Conservation (phyloP, 2,888 invertebrate genomes). For the Aquatica leii region DNA sequence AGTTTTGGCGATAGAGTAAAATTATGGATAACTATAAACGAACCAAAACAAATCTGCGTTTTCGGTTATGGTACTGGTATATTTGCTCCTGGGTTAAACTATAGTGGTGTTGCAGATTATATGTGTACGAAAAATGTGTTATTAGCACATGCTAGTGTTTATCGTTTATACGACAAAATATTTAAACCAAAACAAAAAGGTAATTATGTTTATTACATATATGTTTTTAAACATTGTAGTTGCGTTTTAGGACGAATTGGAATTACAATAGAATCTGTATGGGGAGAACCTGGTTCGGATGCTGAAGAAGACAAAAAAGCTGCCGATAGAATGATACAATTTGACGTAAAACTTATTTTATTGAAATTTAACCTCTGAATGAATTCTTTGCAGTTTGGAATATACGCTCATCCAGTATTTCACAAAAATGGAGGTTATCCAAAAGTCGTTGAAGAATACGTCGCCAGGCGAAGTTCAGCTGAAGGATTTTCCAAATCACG, state of each 20-base stretch:
- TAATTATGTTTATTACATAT: constrained; percentile 15
- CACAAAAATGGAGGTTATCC: constrained; percentile 67
- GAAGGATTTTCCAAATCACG: constrained; percentile 67
- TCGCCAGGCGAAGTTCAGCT: constrained; percentile 64
- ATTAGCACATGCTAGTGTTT: constrained; percentile 70
- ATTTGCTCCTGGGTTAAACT: constrained; percentile 61
- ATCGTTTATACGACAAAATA: constrained; percentile 65
- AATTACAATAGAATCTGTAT: constrained; percentile 68
- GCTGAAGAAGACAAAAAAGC: constrained; percentile 66
- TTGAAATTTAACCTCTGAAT: no score
- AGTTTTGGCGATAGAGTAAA: constrained; percentile 54
- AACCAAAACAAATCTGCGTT: constrained; percentile 57
- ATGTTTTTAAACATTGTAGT: not conserved
- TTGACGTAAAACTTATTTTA: no score
- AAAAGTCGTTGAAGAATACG: constrained; percentile 62
- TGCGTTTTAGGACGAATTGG: constrained; percentile 65
- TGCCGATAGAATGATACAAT: constrained; percentile 65
- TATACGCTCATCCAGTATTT: constrained; percentile 67
- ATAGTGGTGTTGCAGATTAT: constrained; percentile 67
- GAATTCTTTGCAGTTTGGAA: constrained; percentile 56
- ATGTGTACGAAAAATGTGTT: constrained; percentile 70
- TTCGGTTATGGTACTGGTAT: constrained; percentile 47
- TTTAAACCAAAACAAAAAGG: constrained; percentile 57
- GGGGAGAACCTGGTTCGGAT: constrained; percentile 68
- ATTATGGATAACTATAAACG: constrained; percentile 65